These are phyloP conservation scores for Notamacropus eugenii DNA, from an alignment of 2,797 vertebrate genomes.

Conservation along the genomic window DNA sequence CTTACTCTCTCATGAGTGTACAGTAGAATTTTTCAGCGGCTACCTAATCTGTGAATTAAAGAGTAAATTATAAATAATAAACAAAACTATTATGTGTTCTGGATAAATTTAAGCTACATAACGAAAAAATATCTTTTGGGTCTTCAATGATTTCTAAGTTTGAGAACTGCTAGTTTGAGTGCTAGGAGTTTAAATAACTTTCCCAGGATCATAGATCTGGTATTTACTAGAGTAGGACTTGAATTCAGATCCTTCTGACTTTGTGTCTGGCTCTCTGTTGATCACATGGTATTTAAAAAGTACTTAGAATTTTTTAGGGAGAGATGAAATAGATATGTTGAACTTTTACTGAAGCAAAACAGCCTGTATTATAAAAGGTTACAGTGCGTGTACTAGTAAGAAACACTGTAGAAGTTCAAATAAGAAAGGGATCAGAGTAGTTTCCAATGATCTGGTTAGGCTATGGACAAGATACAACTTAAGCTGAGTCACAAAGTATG, in stretches of 20 bases:
- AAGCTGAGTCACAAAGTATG: neutral
- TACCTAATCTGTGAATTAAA: neutral
- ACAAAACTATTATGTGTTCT: neutral
- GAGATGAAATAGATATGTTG: neutral
- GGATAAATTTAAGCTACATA: neutral
- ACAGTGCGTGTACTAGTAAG: neutral
- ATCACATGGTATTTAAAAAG: too few species aligned
- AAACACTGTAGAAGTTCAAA: neutral
- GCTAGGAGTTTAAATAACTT: neutral
- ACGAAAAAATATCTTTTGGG: neutral
- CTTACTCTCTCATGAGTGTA: neutral
- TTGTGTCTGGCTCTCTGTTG: too few species aligned
- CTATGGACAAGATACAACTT: rapidly evolving
- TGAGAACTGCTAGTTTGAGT: neutral
- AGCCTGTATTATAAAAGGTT: neutral
- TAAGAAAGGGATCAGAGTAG: neutral
- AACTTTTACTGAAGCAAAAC: neutral
- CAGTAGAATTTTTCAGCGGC: neutral
- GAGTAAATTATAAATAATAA: neutral
- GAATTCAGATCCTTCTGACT: neutral
- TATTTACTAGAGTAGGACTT: neutral
- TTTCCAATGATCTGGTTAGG: neutral
- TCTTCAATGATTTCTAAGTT: neutral
- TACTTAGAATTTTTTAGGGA: too few species aligned
- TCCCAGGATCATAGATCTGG: neutral